Base-by-base conservation (phyloP, 2,888 invertebrate genomes). In the Stenoptilia bipunctidactyla region DNA sequence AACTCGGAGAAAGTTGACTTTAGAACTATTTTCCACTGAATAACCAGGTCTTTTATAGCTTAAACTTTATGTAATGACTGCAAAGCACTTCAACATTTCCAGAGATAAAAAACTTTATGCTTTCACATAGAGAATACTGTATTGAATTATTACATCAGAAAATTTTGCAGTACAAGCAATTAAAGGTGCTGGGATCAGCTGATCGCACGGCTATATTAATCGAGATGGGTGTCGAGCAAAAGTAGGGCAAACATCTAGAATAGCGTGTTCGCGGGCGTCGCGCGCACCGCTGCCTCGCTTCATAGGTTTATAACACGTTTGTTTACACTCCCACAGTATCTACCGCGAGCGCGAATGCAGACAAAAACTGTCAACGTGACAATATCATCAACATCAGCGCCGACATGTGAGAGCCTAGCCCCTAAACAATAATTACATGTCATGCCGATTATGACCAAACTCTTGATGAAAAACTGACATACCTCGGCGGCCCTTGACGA, bases 401-500 rank as follows among this genome's bases (percentile, higher is more conserved):
- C 30, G 12, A 20, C 20, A 20, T 20, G 20, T 20, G 20, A 20
- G 20, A 20, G 3, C 10, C 9, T 12, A 4, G 10, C n/a, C 30
- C 30, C 30, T 30, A 30, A 30, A 82, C 82, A 82, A 82, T 82
- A 82, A 82, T 82, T 83, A 74, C 75, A 74, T 80, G 80, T 73
- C 82, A 79, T 53, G 46, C 56, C 48, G 49, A 49, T 58, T 53
- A 34, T 34, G 30, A 20, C 34, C 59, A 59, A 70, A 61, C 70
- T 65, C 49, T 55, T 59, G 57, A 59, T 61, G 57, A 52, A 61
- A 70, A 58, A 63, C 55, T 53, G 53, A 52, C 50, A 52, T 85
- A 91, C 91, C 92, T 91, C 68, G 89, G 87, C 61, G 90, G 86
- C 69, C 89, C 91, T 66, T 92, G 89, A 79, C 93, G 91, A 86